These are phyloP conservation scores for Chrysocyon brachyurus DNA, from an alignment of 2,797 vertebrate species.

Conservation along the genomic window DNA sequence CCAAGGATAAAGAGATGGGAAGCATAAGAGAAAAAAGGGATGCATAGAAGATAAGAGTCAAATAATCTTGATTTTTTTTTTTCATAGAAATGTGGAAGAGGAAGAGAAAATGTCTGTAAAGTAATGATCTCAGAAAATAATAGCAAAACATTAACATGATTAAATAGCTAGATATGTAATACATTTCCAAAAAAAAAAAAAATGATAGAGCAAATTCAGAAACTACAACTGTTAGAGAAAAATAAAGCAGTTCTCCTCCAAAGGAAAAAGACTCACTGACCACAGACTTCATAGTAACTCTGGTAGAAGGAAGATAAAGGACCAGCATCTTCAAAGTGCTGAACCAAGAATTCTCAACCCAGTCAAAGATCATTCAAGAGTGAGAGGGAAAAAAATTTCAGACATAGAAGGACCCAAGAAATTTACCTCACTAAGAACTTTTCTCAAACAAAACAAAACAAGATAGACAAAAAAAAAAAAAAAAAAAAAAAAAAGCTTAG, in stretches of 20 bases:
- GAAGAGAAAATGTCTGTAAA: background rate
- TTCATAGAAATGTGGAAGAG: background rate
- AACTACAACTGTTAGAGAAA: background rate
- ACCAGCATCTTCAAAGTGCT: background rate
- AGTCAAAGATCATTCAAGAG: background rate
- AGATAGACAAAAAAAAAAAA: background rate
- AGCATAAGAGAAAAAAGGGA: background rate
- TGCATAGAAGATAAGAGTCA: background rate
- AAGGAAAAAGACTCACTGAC: constrained; percentile 28
- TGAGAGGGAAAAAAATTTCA: background rate
- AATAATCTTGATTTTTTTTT: background rate
- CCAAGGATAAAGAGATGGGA: background rate
- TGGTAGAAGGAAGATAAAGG: background rate
- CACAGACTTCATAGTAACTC: background rate
- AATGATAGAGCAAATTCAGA: constrained; percentile 10
- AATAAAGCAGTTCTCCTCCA: constrained; percentile 24
- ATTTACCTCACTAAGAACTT: background rate
- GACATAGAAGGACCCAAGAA: background rate
- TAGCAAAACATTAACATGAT: background rate
- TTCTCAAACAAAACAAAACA: background rate
- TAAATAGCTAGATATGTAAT: background rate
- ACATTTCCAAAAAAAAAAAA: background rate
- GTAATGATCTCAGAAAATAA: background rate
- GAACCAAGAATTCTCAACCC: background rate
- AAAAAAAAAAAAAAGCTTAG: background rate